Evolutionary conservation across 2,113 vertebrate genomes (phyloP).

Genomic region (Melanerpes formicivorus): DNA sequence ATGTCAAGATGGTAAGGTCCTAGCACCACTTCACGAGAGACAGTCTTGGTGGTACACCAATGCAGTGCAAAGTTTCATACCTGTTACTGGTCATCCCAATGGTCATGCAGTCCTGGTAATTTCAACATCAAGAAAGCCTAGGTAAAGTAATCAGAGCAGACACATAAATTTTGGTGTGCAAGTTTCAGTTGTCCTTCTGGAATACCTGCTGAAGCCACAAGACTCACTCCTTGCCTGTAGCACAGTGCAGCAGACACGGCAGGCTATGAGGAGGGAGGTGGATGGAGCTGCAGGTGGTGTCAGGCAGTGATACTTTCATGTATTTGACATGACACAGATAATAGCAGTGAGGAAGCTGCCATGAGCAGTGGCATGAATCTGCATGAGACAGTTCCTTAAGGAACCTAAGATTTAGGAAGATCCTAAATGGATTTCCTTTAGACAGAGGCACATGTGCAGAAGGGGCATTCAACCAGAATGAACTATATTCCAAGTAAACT

Average conservation of each 20-base stretch:
- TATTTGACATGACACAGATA: neutral
- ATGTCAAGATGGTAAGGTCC: neutral
- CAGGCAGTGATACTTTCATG: neutral
- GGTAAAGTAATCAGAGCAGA: neutral
- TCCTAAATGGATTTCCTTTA: neutral
- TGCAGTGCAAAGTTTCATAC: neutral
- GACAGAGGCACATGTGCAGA: neutral
- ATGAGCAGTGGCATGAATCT: neutral
- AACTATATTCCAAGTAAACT: neutral
- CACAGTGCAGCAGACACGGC: neutral
- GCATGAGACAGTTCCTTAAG: neutral
- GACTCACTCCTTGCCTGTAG: neutral
- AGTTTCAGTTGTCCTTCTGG: neutral
- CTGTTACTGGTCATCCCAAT: neutral
- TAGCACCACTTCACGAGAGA: neutral
- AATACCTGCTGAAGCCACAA: neutral
- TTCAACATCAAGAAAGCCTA: neutral
- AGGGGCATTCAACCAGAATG: neutral
- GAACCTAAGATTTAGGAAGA: neutral
- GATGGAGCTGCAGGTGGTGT: neutral
- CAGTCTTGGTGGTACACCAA: neutral
- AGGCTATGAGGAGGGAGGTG: neutral
- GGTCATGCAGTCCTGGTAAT: neutral
- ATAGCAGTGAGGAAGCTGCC: neutral
- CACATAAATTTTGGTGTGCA: neutral